Evolutionary conservation across 2,888 invertebrate species (phyloP).

Genomic region (Tetragonisca angustula): DNA sequence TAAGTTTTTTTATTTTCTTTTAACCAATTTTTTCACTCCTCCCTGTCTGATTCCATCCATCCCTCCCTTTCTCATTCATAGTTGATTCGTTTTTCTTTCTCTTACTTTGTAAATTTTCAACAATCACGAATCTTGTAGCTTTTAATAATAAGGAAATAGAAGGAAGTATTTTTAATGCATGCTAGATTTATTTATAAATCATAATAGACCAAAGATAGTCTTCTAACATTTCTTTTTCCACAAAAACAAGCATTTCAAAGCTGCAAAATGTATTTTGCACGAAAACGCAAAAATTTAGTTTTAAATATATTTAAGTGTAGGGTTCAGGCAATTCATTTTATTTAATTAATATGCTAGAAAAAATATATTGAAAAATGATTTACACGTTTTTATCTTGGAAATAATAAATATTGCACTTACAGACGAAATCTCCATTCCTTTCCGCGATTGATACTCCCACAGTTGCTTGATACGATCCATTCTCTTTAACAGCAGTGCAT

Average conservation of each 20-base stretch:
- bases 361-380: background rate
- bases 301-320: background rate
- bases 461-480: constrained; percentile 49
- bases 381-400: background rate
- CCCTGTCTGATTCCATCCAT: background rate
- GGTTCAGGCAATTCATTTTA: background rate
- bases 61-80: background rate
- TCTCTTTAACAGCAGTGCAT: constrained; percentile 55
- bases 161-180: background rate
- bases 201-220: too few relatives aligned
- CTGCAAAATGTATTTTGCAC: background rate
- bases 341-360: too few relatives aligned
- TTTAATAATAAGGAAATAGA: background rate
- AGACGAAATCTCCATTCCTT: background rate
- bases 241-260: background rate
- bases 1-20: constrained; percentile 1
- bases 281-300: background rate
- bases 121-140: background rate
- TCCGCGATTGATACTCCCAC: background rate
- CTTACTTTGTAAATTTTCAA: background rate
- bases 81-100: background rate
- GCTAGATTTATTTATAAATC: too few relatives aligned
- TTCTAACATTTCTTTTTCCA: too few relatives aligned
- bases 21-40: background rate
- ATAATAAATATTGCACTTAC: too few relatives aligned